Conservation (phyloP, 1,140 invertebrate genomes). For the Heliconius hewitsoni region DNA sequence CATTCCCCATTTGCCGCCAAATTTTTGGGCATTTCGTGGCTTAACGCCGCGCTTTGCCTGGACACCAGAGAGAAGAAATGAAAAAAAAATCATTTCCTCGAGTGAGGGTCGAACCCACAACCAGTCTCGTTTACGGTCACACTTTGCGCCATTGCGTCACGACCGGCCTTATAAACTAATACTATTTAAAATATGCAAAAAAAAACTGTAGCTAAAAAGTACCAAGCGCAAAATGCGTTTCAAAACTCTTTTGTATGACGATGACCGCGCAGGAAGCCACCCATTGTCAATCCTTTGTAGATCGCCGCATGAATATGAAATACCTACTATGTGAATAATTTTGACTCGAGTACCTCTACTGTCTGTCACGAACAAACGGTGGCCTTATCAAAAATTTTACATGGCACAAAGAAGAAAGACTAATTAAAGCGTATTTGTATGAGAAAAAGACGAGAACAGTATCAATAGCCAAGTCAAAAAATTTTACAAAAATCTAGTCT, state of each 20-base stretch:
- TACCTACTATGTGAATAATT: slow-evolving; percentile 10
- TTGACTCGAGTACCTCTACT: background rate
- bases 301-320: slow-evolving; percentile 19
- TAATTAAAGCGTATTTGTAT: background rate
- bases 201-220: background rate
- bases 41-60: too few species aligned
- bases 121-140: too few species aligned
- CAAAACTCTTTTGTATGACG: slow-evolving; percentile 3
- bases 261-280: slow-evolving; percentile 16
- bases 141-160: too few species aligned
- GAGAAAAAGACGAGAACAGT: background rate
- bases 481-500: background rate
- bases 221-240: background rate
- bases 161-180: too few species aligned
- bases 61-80: too few species aligned
- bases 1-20: too few species aligned
- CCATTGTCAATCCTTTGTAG: slow-evolving; percentile 19
- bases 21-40: too few species aligned
- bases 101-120: too few species aligned
- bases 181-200: background rate
- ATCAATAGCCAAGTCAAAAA: background rate
- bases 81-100: too few species aligned
- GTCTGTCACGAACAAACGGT: background rate
- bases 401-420: background rate
- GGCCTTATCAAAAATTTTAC: slow-evolving; percentile 5